These are phyloP conservation scores for Ips nitidus DNA, from an alignment of 1,140 invertebrate species.

Conservation along the genomic window DNA sequence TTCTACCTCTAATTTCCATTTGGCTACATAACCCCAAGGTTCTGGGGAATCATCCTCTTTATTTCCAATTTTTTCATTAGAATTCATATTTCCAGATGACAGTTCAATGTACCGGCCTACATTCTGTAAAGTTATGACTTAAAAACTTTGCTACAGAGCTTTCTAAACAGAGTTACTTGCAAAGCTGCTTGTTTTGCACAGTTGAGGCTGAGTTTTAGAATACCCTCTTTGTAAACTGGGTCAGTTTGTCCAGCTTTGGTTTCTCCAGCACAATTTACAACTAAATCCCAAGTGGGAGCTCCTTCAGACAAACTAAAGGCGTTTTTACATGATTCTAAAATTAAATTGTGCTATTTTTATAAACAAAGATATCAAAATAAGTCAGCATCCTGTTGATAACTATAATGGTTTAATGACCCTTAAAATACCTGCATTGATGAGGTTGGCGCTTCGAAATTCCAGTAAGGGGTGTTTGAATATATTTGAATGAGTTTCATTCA, in stretches of 20 bases:
- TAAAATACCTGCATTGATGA: slow-evolving; percentile 78
- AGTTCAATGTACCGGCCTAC: slow-evolving; percentile 79
- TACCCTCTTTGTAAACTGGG: slow-evolving; percentile 86
- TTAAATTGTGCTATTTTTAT: not conserved
- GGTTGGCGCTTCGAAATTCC: slow-evolving; percentile 88
- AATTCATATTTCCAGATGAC: slow-evolving; percentile 79
- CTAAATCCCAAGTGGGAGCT: slow-evolving; percentile 66
- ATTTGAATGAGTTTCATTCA: slow-evolving; percentile 73
- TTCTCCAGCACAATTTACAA: slow-evolving; percentile 88
- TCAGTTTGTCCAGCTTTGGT: slow-evolving; percentile 86
- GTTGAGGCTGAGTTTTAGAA: slow-evolving; percentile 79
- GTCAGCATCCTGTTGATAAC: not conserved
- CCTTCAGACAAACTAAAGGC: slow-evolving; percentile 66
- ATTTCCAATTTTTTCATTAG: slow-evolving; percentile 74
- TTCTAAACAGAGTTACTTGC: slow-evolving; percentile 41
- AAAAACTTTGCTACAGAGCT: not conserved
- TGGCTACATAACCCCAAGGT: slow-evolving; percentile 81
- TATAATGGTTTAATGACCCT: not conserved
- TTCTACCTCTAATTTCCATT: slow-evolving; percentile 78
- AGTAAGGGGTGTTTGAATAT: slow-evolving; percentile 73
- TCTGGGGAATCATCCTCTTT: slow-evolving; percentile 75
- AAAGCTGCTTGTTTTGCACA: slow-evolving; percentile 77
- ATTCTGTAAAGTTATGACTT: slow-evolving; percentile 41
- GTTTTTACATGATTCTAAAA: slow-evolving; percentile 72
- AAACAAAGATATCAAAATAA: not conserved